Evolutionary conservation across 2,888 invertebrate species (phyloP).

Genomic region (Pristionchus fissidentatus): DNA sequence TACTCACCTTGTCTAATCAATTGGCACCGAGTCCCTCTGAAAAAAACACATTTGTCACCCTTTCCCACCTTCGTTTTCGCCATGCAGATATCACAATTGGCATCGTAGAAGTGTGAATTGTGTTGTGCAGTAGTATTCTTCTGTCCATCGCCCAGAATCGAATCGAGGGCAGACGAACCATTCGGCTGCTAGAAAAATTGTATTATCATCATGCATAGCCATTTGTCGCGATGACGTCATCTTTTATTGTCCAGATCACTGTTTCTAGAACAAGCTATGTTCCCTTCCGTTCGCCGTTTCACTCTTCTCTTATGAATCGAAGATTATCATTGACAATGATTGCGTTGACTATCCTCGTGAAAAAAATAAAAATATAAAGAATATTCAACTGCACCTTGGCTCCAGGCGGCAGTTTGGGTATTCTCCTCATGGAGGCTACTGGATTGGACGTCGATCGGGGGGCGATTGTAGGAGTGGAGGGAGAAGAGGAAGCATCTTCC

Average conservation of each 20-base stretch:
- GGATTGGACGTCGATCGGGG: background rate
- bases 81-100: constrained; percentile 62
- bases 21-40: too few relatives aligned
- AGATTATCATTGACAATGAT: too few relatives aligned
- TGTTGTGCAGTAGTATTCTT: constrained; percentile 62
- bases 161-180: constrained; percentile 57
- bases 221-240: too few relatives aligned
- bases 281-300: too few relatives aligned
- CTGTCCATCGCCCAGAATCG: constrained; percentile 61
- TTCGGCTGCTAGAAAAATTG: background rate
- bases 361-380: background rate
- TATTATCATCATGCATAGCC: background rate
- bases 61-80: constrained; percentile 51
- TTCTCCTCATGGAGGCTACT: background rate
- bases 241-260: too few relatives aligned
- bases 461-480: background rate
- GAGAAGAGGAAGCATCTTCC: background rate
- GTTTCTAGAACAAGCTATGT: too few relatives aligned
- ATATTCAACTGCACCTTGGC: background rate
- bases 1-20: too few relatives aligned
- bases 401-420: constrained; percentile 24
- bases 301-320: too few relatives aligned
- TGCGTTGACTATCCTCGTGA: background rate
- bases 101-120: constrained; percentile 61
- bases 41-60: too few relatives aligned